A percentile compares a stretch with the other conserved stretches of the same genome.
Conservation (phyloP, 2,797 vertebrate species). For the Linurgus olivaceus region DNA sequence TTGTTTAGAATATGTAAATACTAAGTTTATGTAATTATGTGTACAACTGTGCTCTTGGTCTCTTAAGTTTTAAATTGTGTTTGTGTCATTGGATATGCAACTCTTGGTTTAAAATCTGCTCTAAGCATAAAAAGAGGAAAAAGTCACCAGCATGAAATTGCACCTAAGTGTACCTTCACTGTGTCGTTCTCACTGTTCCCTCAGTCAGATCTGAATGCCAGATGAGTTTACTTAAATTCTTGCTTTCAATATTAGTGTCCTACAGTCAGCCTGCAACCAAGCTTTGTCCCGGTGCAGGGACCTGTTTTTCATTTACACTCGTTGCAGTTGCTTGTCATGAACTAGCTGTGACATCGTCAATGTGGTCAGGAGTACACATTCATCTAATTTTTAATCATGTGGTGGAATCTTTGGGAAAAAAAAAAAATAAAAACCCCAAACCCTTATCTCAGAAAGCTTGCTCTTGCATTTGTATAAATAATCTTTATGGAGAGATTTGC, state of each 20-base stretch:
- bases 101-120: constrained; percentile 65
- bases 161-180: constrained; percentile 73
- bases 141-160: constrained; percentile 77
- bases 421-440: not conserved
- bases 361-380: not conserved
- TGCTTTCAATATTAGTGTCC: not conserved
- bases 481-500: not conserved
- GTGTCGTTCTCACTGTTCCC: constrained; percentile 60
- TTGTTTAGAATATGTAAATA: constrained; percentile 76
- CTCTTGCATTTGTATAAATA: constrained; percentile 26
- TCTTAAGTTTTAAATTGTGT: constrained; percentile 67
- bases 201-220: constrained; percentile 40
- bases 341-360: not conserved
- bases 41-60: constrained; percentile 70
- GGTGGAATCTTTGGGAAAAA: not conserved
- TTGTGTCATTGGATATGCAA: constrained; percentile 73
- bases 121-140: constrained; percentile 60
- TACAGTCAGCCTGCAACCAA: not conserved
- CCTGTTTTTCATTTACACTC: not conserved
- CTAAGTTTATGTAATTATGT: constrained; percentile 71
- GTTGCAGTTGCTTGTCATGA: constrained; percentile 27
- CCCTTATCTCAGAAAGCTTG: not conserved
- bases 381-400: constrained; percentile 6
- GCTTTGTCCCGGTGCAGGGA: not conserved
- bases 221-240: constrained; percentile 6